phyloP scores from a whole-genome alignment of 2,797 vertebrate species.

The Halcyon smyrnensis region DNA sequence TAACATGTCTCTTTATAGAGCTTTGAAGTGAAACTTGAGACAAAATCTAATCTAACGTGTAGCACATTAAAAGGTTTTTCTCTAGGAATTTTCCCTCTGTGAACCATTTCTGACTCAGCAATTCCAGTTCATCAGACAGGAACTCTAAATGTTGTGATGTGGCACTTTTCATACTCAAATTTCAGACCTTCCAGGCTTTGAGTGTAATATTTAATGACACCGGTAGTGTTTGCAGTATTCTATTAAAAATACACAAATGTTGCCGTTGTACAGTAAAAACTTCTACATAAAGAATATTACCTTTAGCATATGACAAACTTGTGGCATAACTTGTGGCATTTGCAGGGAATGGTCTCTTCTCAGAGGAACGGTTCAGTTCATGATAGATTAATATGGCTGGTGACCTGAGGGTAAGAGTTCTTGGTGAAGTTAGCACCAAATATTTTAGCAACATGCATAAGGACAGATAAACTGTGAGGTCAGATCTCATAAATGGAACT shows the following conservation, averaged over 20 bases:
- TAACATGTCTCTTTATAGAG: neutral
- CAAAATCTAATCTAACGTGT: neutral
- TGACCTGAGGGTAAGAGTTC: neutral
- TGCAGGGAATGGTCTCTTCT: neutral
- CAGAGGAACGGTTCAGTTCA: neutral
- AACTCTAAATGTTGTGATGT: neutral
- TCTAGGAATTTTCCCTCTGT: constrained; percentile 36
- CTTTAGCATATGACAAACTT: neutral
- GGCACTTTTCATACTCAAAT: neutral
- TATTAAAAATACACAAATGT: neutral
- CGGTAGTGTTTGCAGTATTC: neutral
- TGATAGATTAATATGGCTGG: neutral
- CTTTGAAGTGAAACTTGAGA: neutral
- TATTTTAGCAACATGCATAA: neutral
- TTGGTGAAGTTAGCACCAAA: neutral
- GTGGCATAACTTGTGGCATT: neutral
- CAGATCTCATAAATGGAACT: neutral
- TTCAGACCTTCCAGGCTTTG: neutral
- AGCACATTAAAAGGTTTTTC: neutral
- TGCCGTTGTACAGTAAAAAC: neutral
- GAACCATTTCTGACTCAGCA: neutral
- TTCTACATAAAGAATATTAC: neutral
- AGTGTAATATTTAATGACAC: neutral
- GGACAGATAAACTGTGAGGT: neutral
- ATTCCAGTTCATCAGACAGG: neutral